Evolutionary conservation across 2,113 vertebrate species (phyloP), one percentile per base, ranked within the genome.

Genomic region (Toxostoma redivivum): DNA sequence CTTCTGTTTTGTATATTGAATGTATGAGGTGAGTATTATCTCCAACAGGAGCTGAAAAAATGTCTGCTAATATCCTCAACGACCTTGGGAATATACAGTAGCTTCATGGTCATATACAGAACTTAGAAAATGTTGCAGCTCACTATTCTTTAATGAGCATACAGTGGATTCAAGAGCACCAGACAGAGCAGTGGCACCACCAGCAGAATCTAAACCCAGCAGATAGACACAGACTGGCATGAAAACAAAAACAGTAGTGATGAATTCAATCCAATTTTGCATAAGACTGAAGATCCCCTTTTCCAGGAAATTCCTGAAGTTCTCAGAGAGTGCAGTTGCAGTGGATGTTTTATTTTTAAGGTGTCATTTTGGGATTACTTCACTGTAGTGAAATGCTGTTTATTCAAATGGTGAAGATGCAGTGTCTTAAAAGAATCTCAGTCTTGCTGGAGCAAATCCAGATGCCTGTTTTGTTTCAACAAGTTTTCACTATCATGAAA

Each of bases 381-480:
- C 81, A 92, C 62, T 92, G 73, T 86, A 87, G 38, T 40, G 73
- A 94, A 64, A 91, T 79, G 83, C 31, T 96, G 58, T 94, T 96
- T 96, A 93, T 42, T 86, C 58, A 95, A 82, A 60, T 20, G 35
- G 28, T 80, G 74, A 92, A 58, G 64, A 96, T 80, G 85, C 31
- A 47, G 30, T 28, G 58, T 69, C 86, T 81, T 92, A 70, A 33
- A 92, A 42, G 64, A 86, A 92, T 67, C 31, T 87, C 71, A 77
- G 58, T 64, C 86, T 87, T 93, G 42, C 30, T 90, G 76, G 88
- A 94, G 58, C 25, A 47, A 48, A 96, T 83, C 81, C 92, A 95
- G 85, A 38, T 48, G 64, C 57, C 84, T 96, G 94, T 53, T 96
- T 97, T 77, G 88, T 96, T 92, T 97, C 89, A 96, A 86, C 47